Base-by-base conservation (phyloP, 2,113 vertebrate species). In the Tachuris rubrigastra region DNA sequence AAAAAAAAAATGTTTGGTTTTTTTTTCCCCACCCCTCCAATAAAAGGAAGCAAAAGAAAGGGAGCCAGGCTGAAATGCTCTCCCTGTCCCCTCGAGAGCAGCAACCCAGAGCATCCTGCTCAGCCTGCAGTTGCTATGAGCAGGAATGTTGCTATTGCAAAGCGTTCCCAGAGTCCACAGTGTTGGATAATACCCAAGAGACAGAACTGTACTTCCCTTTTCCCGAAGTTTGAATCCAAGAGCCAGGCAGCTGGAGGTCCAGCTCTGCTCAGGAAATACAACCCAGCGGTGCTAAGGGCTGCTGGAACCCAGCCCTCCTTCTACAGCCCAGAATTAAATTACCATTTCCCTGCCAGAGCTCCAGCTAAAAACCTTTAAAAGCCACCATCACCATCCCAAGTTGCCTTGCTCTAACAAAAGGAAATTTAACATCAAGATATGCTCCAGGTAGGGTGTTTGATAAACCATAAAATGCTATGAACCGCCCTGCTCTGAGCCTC, bases 231-330 rank as follows among this genome's bases (percentile, higher is more conserved):
- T 44, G 77, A 56, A 82, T 75, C 90, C 93, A 72, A 94, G 27
- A 65, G 17, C 24, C 91, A 78, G 93, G 95, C 93, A 95, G 93
- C 95, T 96, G 95, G 89, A 91, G 73, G 78, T 91, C 42, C 90
- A 50, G 6, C 84, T 71, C 91, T 5, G 80, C 89, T 94, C 85
- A 89, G 94, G 90, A 95, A 96, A 93, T 13, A 39, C 82, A 92
- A 39, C 85, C 81, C 92, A 77, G 89, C 1, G 3, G 56, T 53
- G 91, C 88, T 63, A 2, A 42, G 85, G 56, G 79, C 21, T 90
- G 91, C 93, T 95, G 95, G 95, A 96, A 89, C 28, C 39, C 7
- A 35, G 95, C 95, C 91, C 74, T 67, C 52, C 7, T 49, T n/a
- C 78, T 87, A 5, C 82, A 78, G 8, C 78, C 85, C 85, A 7